A percentile compares a stretch with the other conserved stretches of the same genome.
These are phyloP conservation scores for Elachura formosa DNA, from an alignment of 2,113 vertebrate species.

Conservation along the genomic window DNA sequence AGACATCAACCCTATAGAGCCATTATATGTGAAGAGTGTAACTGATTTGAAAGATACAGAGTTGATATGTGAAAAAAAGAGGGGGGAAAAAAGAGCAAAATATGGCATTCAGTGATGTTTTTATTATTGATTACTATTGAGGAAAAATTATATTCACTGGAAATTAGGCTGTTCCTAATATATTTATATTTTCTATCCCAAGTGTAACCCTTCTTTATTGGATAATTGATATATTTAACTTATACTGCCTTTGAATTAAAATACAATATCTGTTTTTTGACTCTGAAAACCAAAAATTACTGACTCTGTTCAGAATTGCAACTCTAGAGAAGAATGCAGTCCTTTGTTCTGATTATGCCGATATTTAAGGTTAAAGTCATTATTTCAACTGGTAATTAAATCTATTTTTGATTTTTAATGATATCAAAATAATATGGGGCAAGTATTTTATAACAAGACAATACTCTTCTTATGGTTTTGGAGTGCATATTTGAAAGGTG, in stretches of 20 bases:
- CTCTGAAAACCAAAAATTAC: not conserved
- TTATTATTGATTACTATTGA: not conserved
- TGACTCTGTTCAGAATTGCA: not conserved
- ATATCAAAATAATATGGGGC: not conserved
- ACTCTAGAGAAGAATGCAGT: not conserved
- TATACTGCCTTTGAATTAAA: not conserved
- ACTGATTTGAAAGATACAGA: not conserved
- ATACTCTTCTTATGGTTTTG: not conserved
- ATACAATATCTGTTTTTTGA: not conserved
- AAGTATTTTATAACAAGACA: not conserved
- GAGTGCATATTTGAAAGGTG: not conserved
- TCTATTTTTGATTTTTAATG: not conserved
- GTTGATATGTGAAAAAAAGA: not conserved
- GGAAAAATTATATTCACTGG: not conserved
- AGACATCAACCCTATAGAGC: not conserved
- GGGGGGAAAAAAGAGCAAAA: not conserved
- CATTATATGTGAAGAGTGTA: not conserved
- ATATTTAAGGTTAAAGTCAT: not conserved
- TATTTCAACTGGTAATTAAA: not conserved
- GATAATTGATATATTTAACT: not conserved
- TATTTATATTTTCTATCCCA: not conserved
- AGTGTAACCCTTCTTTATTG: not conserved
- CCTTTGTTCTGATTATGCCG: not conserved
- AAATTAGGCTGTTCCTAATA: not conserved
- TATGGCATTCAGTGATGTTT: not conserved